Percentiles rank a stretch among this genome's conserved stretches.
Evolutionary conservation across 1,140 invertebrate genomes (phyloP).

Genomic region (Ridgeia piscesae): DNA sequence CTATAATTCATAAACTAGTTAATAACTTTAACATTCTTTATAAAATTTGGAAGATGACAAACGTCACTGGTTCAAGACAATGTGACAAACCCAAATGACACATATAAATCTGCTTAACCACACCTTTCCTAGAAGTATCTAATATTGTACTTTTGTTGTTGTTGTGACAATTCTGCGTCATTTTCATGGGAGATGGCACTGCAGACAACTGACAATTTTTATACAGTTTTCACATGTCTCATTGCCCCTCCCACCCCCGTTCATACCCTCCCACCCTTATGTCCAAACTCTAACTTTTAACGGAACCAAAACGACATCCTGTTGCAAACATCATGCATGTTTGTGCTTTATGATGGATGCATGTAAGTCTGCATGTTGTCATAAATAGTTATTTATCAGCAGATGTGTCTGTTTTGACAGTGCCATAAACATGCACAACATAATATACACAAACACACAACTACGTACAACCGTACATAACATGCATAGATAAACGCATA

Average conservation of each 20-base stretch:
- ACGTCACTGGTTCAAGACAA: background rate
- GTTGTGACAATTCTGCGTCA: background rate
- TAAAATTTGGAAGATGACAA: background rate
- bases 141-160: background rate
- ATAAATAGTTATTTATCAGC: too few relatives aligned
- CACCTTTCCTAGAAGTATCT: too few relatives aligned
- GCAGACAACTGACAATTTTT: background rate
- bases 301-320: too few relatives aligned
- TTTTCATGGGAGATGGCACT: background rate
- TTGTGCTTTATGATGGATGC: too few relatives aligned
- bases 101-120: background rate
- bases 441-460: background rate
- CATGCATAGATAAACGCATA: background rate
- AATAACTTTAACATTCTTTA: background rate
- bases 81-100: background rate
- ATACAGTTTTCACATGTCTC: background rate
- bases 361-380: background rate
- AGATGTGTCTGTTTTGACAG: too few relatives aligned
- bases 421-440: too few relatives aligned
- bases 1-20: background rate
- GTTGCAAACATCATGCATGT: too few relatives aligned
- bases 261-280: too few relatives aligned
- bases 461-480: background rate
- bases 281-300: too few relatives aligned
- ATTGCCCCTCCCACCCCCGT: too few relatives aligned